Percentiles rank a stretch among this genome's conserved stretches.
phyloP scores from a whole-genome alignment of 2,797 vertebrate genomes.

The Falco columbarius region DNA sequence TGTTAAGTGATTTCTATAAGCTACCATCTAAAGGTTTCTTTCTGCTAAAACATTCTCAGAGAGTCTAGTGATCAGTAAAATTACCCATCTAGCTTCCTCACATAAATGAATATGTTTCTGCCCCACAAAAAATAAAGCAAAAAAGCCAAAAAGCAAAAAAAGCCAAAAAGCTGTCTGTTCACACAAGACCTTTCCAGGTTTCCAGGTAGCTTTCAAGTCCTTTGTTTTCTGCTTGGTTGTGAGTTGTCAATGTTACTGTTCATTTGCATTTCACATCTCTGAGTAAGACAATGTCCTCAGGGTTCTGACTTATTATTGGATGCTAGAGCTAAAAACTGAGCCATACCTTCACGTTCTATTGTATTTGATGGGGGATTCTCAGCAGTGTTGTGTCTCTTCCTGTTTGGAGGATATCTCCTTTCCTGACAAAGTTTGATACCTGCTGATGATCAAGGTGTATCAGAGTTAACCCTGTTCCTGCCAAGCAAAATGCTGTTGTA shows the following conservation, averaged over 20 bases:
- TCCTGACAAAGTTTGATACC: slow-evolving; percentile 72
- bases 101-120: slow-evolving; percentile 6
- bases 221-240: slow-evolving; percentile 62
- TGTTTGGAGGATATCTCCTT: slow-evolving; percentile 72
- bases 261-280: slow-evolving; percentile 71
- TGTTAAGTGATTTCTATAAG: not conserved
- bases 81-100: not conserved
- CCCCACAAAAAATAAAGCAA: not conserved
- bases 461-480: slow-evolving; percentile 53
- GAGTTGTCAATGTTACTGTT: slow-evolving; percentile 71
- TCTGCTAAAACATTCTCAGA: not conserved
- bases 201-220: slow-evolving; percentile 63
- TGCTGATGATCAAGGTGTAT: slow-evolving; percentile 51
- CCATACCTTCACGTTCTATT: slow-evolving; percentile 72
- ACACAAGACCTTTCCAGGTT: slow-evolving; percentile 54
- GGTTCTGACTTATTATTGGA: slow-evolving; percentile 69
- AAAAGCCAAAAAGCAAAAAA: not conserved
- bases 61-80: not conserved
- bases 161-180: not conserved
- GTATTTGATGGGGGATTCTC: slow-evolving; percentile 71
- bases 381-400: slow-evolving; percentile 65
- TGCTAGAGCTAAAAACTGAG: slow-evolving; percentile 49
- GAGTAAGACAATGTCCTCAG: slow-evolving; percentile 72
- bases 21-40: not conserved
- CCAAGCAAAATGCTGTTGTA: not conserved